phyloP scores from a whole-genome alignment of 1,140 invertebrate species.

The Megalopta genalis region DNA sequence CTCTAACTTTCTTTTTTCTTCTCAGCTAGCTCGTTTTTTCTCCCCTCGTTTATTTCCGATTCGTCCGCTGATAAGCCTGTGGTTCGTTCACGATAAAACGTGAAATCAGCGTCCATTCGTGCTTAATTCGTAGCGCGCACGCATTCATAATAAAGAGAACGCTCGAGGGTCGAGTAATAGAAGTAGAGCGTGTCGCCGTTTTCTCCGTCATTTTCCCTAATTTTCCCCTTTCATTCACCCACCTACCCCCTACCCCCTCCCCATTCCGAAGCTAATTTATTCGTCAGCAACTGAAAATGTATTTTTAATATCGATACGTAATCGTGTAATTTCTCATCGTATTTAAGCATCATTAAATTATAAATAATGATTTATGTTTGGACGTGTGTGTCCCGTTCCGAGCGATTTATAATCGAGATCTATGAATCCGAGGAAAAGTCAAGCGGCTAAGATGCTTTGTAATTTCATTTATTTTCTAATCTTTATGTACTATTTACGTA shows the following conservation, averaged over 20 bases:
- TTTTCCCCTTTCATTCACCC: not conserved
- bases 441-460: slow-evolving; percentile 7
- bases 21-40: not conserved
- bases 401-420: not conserved
- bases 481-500: not conserved
- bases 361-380: not conserved
- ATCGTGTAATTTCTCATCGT: not conserved
- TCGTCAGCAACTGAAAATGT: not conserved
- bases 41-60: slow-evolving; percentile 8
- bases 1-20: not conserved
- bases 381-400: not conserved
- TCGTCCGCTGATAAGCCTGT: not conserved
- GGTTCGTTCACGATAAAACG: not conserved
- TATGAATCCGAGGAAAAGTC: not conserved
- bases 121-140: not conserved
- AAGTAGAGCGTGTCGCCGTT: too few species aligned
- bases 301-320: slow-evolving; percentile 7
- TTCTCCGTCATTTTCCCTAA: not conserved
- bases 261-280: not conserved
- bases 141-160: not conserved
- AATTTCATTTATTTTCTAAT: not conserved
- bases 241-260: not conserved
- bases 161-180: too few species aligned
- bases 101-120: slow-evolving; percentile 5
- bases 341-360: slow-evolving; percentile 13